Base-by-base conservation (phyloP, 37 sponge, comb jelly and placozoan species). In the Haliclona indistincta region DNA sequence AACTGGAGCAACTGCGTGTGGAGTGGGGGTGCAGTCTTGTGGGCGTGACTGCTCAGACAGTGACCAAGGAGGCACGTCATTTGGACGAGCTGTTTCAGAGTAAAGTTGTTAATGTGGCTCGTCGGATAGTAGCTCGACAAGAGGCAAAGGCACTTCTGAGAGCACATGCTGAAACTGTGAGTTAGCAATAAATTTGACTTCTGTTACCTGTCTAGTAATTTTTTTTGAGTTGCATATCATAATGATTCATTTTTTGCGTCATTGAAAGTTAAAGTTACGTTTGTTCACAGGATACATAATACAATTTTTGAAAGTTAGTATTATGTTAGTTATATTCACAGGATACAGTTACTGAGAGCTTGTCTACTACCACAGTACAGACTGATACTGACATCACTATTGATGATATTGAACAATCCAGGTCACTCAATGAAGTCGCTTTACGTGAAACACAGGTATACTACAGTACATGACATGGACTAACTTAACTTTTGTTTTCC, bases 371-470 rank as follows among this genome's bases (percentile, higher is more conserved):
- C 26, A 83, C 83, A 15, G 66, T 83, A 26, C 40, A 55, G 34
- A 75, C 83, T 33, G 83, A 74, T 19, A 60, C 62, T 43, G 68
- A 54, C 61, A 28, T 23, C 35, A 22, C 61, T 30, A 11, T 30
- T 30, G 74, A 54, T 2, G 7, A 26, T 3, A 19, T 45, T 25
- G 73, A 71, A 33, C 73, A 52, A 15, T 30, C 73, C 2, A 44
- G 2, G 20, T 0, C 25, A 69, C 67, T 72, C 36, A 85, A 66
- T 78, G 86, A 85, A 44, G 41, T 72, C 28, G 29, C 20, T 22
- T 74, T 85, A 44, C 64, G 79, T 43, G 74, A 85, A 52, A 41
- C 68, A 19, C 84, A 84, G 77, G 84, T 84, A 38, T 19, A n/a
- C n/a, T n/a, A n/a, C n/a, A n/a, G n/a, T 80, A 70, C 8, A 26